Evolutionary conservation across 2,113 vertebrate species (phyloP), one percentile per base, ranked within the genome.

Genomic region (Azemiops feae): DNA sequence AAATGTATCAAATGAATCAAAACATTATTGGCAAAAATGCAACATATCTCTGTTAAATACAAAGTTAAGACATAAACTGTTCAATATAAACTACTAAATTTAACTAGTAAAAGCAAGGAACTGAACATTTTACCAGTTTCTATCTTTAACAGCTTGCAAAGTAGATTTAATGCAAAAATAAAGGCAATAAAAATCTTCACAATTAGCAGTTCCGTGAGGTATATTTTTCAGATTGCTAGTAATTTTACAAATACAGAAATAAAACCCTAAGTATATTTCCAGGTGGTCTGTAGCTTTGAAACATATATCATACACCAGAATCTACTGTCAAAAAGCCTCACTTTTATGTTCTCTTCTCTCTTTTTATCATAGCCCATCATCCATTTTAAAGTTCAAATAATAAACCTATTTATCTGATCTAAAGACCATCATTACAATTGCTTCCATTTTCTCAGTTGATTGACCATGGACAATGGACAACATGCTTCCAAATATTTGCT

Each of bases 61-160:
- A 64, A 45, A 47, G 11, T 81, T 92, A 85, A 93, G 47, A 55
- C 4, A 85, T 60, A 90, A 89, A 81, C 43, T 39, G 16, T 89
- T 39, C 85, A 30, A 39, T 43, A 92, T 89, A 89, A 89, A 93
- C 69, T 60, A 86, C 69, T 64, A n/a, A 93, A 87, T 53, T 60
- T 87, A 90, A 93, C 30, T 25, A 90, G 45, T 90, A 93, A 93
- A 90, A 86, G 43, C 54, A 90, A 85, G 45, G 30, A 64, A 60
- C 23, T 86, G 23, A 53, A 90, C 86, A 90, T 64, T 14, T 30
- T 45, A 90, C 7, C 54, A 86, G 43, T 60, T 93, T 34, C 45
- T 43, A 54, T 45, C 74, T 86, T n/a, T 57, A 90, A 93, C n/a
- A 93, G 43, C 45, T 81, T 85, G 88, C n/a, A 90, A 86, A 57